Conservation (phyloP, 2,113 vertebrate species). For the Gila orcuttii region DNA sequence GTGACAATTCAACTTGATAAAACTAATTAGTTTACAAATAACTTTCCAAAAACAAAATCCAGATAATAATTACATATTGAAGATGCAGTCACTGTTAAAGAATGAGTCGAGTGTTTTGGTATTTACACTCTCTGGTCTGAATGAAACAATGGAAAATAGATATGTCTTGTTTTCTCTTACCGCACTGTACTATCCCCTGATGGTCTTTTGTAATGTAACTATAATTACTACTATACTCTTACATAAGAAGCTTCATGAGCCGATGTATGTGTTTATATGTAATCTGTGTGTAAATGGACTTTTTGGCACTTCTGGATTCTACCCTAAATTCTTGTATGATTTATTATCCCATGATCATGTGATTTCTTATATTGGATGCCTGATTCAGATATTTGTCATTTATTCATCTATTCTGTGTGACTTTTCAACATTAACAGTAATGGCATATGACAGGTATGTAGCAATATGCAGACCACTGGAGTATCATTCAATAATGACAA, state of each 20-base stretch:
- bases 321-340: constrained; percentile 57
- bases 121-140: constrained; percentile 50
- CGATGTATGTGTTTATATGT: constrained; percentile 64
- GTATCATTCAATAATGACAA: constrained; percentile 55
- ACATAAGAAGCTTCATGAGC: constrained; percentile 52
- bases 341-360: constrained; percentile 28
- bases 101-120: constrained; percentile 30
- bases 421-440: constrained; percentile 47
- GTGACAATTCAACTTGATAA: neutral
- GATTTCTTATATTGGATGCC: constrained; percentile 52
- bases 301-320: constrained; percentile 64
- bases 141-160: constrained; percentile 40
- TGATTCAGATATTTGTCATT: constrained; percentile 56
- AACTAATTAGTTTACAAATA: neutral
- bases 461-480: constrained; percentile 57
- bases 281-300: constrained; percentile 65
- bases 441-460: constrained; percentile 57
- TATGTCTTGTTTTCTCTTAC: constrained; percentile 47
- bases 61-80: neutral
- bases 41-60: neutral
- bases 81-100: constrained; percentile 12
- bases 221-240: constrained; percentile 36
- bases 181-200: constrained; percentile 42
- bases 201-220: constrained; percentile 50
- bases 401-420: constrained; percentile 55